These are phyloP conservation scores for Mamestra configurata DNA, from an alignment of 1,140 invertebrate genomes.

Conservation along the genomic window DNA sequence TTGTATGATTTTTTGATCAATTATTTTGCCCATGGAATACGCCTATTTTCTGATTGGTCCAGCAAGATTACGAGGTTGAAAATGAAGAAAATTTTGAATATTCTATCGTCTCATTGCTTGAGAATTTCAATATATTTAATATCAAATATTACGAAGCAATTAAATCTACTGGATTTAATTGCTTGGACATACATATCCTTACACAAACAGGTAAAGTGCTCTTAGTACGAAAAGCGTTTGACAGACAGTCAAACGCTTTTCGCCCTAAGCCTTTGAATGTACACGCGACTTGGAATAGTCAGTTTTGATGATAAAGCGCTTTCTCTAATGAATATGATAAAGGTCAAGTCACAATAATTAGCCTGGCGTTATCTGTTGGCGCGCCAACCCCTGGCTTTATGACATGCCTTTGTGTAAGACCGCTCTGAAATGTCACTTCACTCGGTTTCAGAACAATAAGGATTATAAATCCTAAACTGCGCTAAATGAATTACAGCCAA, in stretches of 20 bases:
- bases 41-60: no score
- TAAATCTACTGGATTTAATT: not conserved
- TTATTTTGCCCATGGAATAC: no score
- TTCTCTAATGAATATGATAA: conserved; percentile 34
- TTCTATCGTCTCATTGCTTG: not conserved
- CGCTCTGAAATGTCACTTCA: conserved; percentile 8
- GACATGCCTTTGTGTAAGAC: conserved; percentile 27
- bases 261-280: not conserved
- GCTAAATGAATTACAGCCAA: not conserved
- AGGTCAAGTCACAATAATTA: conserved; percentile 40
- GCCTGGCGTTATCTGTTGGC: conserved; percentile 11
- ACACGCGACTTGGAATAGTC: not conserved
- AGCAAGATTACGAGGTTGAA: no score
- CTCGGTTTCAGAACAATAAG: conserved; percentile 20
- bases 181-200: no score
- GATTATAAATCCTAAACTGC: not conserved
- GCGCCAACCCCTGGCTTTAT: conserved; percentile 21
- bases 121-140: no score
- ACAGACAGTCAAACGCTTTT: no score
- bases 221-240: not conserved
- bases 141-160: not conserved
- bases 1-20: no score
- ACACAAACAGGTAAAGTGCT: not conserved
- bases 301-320: conserved; percentile 27
- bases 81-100: not conserved